These are phyloP conservation scores for Avahi laniger DNA, from an alignment of 2,797 vertebrate genomes.

Conservation along the genomic window DNA sequence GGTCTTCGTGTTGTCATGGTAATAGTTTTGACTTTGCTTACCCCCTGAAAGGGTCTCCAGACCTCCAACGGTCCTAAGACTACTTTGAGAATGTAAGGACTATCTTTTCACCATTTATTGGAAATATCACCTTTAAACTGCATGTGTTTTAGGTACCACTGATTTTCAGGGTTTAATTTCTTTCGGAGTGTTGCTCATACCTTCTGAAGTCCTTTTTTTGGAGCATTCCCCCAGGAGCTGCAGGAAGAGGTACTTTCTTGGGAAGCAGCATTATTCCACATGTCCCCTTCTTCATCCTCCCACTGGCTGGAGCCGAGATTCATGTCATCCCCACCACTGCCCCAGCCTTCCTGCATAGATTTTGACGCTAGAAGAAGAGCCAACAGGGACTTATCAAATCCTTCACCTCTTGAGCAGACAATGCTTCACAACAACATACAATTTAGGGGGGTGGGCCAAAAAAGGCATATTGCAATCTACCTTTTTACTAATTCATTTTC, in stretches of 20 bases:
- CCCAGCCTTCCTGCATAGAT: conserved; percentile 99
- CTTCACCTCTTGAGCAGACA: background rate
- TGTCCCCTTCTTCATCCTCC: conserved; percentile 95
- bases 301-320: conserved; percentile 91
- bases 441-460: too few species aligned
- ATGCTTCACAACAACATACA: background rate
- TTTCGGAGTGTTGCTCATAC: conserved; percentile 78
- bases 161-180: background rate
- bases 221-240: conserved; percentile 95
- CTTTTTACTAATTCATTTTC: background rate
- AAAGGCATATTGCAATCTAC: fast-evolving
- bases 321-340: conserved; percentile 93
- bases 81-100: background rate
- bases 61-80: background rate
- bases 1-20: background rate
- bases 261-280: conserved; percentile 96
- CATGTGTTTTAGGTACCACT: background rate
- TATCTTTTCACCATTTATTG: fast-evolving
- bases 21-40: background rate
- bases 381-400: background rate
- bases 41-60: too few species aligned
- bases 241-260: conserved; percentile 96
- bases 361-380: conserved; percentile 90
- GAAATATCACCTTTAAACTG: background rate
- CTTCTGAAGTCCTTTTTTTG: conserved; percentile 95